These are phyloP conservation scores for Linepithema humile DNA, from an alignment of 1,140 invertebrate species.

Conservation along the genomic window DNA sequence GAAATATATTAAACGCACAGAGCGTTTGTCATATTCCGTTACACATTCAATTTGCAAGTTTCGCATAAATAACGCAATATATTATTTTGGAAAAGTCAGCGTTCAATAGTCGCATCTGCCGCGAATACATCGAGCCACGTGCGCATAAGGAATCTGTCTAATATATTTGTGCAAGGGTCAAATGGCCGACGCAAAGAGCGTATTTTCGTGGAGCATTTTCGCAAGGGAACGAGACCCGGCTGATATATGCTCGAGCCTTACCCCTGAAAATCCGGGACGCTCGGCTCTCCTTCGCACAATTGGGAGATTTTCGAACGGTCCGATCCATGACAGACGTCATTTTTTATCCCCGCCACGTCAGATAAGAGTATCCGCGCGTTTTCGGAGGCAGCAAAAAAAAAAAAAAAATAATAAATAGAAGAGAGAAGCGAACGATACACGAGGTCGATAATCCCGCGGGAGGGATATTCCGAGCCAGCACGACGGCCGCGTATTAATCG, in stretches of 20 bases:
- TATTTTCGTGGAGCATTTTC: conserved; percentile 23
- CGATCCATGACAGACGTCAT: conserved; percentile 49
- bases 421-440: conserved; percentile 6
- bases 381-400: neutral
- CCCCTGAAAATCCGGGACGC: conserved; percentile 29
- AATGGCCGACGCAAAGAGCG: conserved; percentile 14
- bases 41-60: neutral
- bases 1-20: neutral
- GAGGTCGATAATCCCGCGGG: conserved; percentile 27
- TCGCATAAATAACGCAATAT: neutral
- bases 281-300: conserved; percentile 29
- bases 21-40: neutral
- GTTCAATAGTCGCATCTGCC: neutral
- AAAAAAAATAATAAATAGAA: neutral
- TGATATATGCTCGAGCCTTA: conserved; percentile 49
- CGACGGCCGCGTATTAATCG: conserved; percentile 32
- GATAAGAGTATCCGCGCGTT: conserved; percentile 31
- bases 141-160: neutral
- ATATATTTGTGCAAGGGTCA: conserved; percentile 20
- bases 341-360: conserved; percentile 33
- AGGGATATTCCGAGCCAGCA: neutral
- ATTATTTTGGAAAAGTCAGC: conserved; percentile 1
- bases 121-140: neutral
- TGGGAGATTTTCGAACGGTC: conserved; percentile 30
- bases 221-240: conserved; percentile 9